These are phyloP conservation scores for Ataeniobius toweri DNA, from an alignment of 2,797 vertebrate genomes.

Conservation along the genomic window DNA sequence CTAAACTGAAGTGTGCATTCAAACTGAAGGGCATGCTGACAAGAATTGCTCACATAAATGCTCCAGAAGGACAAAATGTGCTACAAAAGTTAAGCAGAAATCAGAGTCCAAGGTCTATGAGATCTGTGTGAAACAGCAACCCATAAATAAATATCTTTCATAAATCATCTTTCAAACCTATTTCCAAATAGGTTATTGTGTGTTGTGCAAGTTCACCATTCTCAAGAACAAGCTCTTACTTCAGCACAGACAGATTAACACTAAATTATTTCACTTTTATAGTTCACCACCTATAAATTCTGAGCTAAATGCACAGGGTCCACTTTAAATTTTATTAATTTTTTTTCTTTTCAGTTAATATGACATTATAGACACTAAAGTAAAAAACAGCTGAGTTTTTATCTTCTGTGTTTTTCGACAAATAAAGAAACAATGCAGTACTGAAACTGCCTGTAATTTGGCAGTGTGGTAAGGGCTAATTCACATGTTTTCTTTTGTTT, in stretches of 20 bases:
- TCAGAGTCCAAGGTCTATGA: constrained; percentile 64
- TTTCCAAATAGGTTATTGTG: constrained; percentile 21
- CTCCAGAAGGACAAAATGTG: constrained; percentile 59
- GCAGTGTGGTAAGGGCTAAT: neutral
- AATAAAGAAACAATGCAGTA: neutral
- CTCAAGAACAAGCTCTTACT: neutral
- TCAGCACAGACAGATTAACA: neutral
- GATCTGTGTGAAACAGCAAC: constrained; percentile 44
- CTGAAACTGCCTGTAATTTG: neutral
- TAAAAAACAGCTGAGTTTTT: neutral
- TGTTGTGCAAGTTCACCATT: neutral
- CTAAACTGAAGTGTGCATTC: constrained; percentile 73
- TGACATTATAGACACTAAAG: neutral
- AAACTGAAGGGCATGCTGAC: constrained; percentile 66
- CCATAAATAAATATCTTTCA: constrained; percentile 18
- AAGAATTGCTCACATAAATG: constrained; percentile 43
- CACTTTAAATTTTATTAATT: neutral
- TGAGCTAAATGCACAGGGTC: neutral
- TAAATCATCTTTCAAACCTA: constrained; percentile 11
- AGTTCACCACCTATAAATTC: neutral
- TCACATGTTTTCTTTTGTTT: no score
- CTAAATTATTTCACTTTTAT: neutral
- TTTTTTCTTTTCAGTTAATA: neutral
- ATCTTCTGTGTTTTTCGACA: neutral
- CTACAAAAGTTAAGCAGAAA: constrained; percentile 67